phyloP scores from a whole-genome alignment of 2,797 vertebrate genomes.

The Acestrorhynchus altus region DNA sequence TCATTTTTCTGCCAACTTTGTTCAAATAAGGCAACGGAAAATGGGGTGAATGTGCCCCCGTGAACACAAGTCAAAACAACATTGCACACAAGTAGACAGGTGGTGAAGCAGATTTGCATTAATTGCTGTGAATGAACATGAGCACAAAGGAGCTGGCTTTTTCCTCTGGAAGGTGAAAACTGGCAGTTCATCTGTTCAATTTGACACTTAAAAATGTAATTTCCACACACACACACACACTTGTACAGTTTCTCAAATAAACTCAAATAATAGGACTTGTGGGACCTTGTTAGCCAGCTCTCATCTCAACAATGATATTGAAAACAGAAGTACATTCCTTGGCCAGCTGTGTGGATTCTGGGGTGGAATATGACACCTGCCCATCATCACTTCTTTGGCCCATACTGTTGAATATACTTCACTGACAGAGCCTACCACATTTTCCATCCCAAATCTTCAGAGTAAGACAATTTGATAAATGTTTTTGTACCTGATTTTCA shows the following conservation, averaged over 20 bases:
- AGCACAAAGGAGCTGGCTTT: conserved; percentile 2
- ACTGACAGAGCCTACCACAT: conserved; percentile 20
- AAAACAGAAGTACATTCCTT: conserved; percentile 10
- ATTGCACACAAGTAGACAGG: conserved; percentile 13
- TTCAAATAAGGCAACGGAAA: conserved; percentile 16
- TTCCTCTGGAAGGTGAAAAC: conserved; percentile 35
- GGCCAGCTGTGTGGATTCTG: conserved; percentile 27
- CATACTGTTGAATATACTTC: conserved; percentile 21
- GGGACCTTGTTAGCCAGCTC: conserved; percentile 50
- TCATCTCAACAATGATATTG: conserved; percentile 27
- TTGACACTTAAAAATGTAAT: conserved; percentile 26
- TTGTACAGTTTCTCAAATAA: conserved; percentile 40
- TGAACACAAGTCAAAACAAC: conserved; percentile 32
- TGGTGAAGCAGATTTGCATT: conserved; percentile 35
- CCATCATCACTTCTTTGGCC: conserved; percentile 33
- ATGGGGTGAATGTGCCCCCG: conserved; percentile 10
- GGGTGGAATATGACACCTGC: conserved; percentile 45
- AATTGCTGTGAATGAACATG: conserved; percentile 30
- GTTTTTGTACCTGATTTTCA: background rate
- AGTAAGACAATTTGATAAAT: background rate
- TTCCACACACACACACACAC: conserved; percentile 31
- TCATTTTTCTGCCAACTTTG: conserved; percentile 35
- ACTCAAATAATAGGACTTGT: conserved; percentile 46
- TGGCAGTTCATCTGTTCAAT: conserved; percentile 27
- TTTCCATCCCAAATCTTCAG: background rate